A percentile compares a stretch with the other conserved stretches of the same genome.
These are phyloP conservation scores for Macrosteles quadrilineatus DNA, from an alignment of 1,140 invertebrate species.

Conservation along the genomic window DNA sequence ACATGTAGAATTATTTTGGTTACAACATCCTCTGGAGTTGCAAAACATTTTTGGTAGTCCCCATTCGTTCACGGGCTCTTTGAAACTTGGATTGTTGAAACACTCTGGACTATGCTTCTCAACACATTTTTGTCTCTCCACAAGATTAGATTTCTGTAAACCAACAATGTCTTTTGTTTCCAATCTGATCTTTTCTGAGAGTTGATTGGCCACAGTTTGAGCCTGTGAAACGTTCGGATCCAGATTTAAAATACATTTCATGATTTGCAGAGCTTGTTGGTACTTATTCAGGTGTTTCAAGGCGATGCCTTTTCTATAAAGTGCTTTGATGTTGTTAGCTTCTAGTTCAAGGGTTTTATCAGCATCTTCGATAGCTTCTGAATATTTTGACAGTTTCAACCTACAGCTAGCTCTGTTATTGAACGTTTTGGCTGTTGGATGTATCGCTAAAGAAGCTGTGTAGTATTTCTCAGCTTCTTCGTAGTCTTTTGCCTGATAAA, in stretches of 20 bases:
- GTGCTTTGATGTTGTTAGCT: constrained; percentile 64
- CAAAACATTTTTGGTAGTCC: too few relatives aligned
- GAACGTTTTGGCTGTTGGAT: constrained; percentile 56
- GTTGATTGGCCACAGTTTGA: constrained; percentile 30
- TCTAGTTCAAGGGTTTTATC: constrained; percentile 61
- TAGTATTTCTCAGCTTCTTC: constrained; percentile 66
- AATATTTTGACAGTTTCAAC: constrained; percentile 63
- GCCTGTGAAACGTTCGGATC: constrained; percentile 34
- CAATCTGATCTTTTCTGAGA: too few relatives aligned
- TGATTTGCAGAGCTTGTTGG: constrained; percentile 37
- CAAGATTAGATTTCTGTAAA: too few relatives aligned
- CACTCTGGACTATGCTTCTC: too few relatives aligned
- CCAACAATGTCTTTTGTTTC: too few relatives aligned
- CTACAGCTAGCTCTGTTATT: constrained; percentile 70
- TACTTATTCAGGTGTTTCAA: constrained; percentile 37
- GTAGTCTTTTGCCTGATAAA: constrained; percentile 63
- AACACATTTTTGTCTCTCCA: too few relatives aligned
- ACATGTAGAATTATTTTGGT: too few relatives aligned
- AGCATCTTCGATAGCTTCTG: constrained; percentile 63
- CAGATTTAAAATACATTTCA: constrained; percentile 31
- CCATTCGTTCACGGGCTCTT: too few relatives aligned
- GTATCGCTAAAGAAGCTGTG: constrained; percentile 58
- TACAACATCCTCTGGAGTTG: too few relatives aligned
- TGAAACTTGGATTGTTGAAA: too few relatives aligned
- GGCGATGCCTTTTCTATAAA: constrained; percentile 56